Evolutionary conservation across 2,888 invertebrate genomes (phyloP), one percentile per base, ranked within the genome.

Genomic region (Melieria crassipennis): DNA sequence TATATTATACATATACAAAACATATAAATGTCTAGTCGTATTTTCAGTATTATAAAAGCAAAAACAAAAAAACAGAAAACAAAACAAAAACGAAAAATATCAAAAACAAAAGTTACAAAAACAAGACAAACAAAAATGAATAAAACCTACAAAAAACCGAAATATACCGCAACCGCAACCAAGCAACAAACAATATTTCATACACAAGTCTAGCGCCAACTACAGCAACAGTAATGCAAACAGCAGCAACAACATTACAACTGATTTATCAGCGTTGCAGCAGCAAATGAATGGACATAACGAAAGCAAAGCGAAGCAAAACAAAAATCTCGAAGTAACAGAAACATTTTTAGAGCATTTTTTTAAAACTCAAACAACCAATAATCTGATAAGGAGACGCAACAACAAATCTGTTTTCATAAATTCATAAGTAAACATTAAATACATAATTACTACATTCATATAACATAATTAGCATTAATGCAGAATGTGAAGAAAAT

Each of bases 21-120:
- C 73, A 76, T 83, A 83, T 83, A 82, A 83, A 83, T 83, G 84
- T 84, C 84, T 84, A 84, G 84, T 84, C 84, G 85, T 84, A 84
- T 84, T 84, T 84, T 84, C 84, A 84, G 84, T 84, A 84, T 84
- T 84, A 84, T 82, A 83, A 81, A 82, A 80, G 60, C 60, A 60
- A 58, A 58, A 50, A 66, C 43, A 58, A 66, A 67, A 3, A 42
- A 66, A 47, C 10, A 58, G 47, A 76, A 55, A 70, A 73, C 63
- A 70, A 60, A 64, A 52, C 43, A 65, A 63, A 70, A 52, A 57
- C 13, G 71, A 78, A 48, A 16, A 45, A 47, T 77, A 67, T 75
- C 71, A 72, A 76, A 72, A 76, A 77, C 71, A 75, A 75, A 52
- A 73, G 74, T 63, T 61, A 72, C 63, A 72, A 74, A 71, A 71